Percentiles rank a stretch among this genome's conserved stretches.
Evolutionary conservation across 2,888 invertebrate genomes (phyloP).

Genomic region (Tanypteryx hageni): DNA sequence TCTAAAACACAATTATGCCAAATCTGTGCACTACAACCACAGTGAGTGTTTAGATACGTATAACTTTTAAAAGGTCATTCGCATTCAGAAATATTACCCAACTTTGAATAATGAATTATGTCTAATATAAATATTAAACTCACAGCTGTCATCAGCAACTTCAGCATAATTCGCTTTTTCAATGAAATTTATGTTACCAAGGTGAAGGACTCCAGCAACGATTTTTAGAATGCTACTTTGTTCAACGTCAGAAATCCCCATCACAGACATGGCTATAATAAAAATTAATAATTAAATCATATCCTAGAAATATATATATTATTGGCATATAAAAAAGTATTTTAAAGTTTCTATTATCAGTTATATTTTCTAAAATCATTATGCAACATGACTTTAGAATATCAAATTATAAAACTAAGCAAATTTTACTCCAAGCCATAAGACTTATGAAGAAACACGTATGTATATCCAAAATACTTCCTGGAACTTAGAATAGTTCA

Average conservation of each 20-base stretch:
- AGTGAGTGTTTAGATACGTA: too few species aligned
- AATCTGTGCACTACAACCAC: too few species aligned
- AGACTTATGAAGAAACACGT: neutral
- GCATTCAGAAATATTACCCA: too few species aligned
- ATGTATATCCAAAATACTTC: neutral
- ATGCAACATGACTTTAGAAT: neutral
- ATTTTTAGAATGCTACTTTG: slow-evolving; percentile 78
- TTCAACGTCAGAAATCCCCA: slow-evolving; percentile 78
- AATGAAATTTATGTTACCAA: slow-evolving; percentile 80
- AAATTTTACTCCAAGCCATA: neutral
- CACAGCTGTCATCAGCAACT: slow-evolving; percentile 78
- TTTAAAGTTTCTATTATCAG: neutral
- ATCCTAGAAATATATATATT: neutral
- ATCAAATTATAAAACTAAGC: neutral
- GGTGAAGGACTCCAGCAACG: slow-evolving; percentile 80
- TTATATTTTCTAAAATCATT: neutral
- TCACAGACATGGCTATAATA: slow-evolving; percentile 79
- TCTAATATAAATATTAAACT: slow-evolving; percentile 70
- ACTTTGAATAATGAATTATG: too few species aligned
- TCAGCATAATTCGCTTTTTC: slow-evolving; percentile 79
- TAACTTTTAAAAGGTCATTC: too few species aligned
- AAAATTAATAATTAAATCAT: neutral
- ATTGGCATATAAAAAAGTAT: slow-evolving; percentile 11
- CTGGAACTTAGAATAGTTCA: too few species aligned
- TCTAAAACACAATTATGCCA: too few species aligned